phyloP scores from a whole-genome alignment of 1,140 invertebrate genomes.

The Brachionus rotundiformis region DNA sequence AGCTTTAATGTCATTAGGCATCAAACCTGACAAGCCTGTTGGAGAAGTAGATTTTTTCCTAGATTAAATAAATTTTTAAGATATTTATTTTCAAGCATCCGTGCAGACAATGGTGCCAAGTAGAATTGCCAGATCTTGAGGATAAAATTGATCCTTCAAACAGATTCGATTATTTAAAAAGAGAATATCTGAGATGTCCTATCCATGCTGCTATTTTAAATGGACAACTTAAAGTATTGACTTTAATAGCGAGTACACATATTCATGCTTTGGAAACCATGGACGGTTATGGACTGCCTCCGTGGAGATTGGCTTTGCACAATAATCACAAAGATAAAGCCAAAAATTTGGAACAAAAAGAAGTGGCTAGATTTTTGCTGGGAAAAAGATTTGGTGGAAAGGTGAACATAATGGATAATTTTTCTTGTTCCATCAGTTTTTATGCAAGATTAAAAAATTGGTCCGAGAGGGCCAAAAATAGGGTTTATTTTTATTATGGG shows the following conservation, averaged over 20 bases:
- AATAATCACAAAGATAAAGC: constrained; percentile 37
- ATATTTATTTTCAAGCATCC: constrained; percentile 14
- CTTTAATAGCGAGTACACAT: background rate
- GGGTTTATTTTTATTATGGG: constrained; percentile 2
- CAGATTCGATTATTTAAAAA: background rate
- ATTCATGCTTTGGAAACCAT: constrained; percentile 24
- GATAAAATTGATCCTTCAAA: background rate
- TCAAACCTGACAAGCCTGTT: background rate
- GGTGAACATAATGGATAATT: background rate
- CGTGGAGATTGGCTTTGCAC: constrained; percentile 45
- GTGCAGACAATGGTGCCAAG: constrained; percentile 44
- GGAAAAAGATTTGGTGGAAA: constrained; percentile 51
- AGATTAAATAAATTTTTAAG: background rate
- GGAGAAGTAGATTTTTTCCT: background rate
- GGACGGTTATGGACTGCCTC: constrained; percentile 45
- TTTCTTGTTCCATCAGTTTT: background rate
- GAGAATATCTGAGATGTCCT: constrained; percentile 42
- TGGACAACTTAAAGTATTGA: constrained; percentile 21
- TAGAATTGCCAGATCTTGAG: background rate
- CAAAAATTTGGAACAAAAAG: constrained; percentile 37
- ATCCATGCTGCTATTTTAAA: constrained; percentile 34
- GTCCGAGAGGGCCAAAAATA: constrained; percentile 31
- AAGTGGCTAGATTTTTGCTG: constrained; percentile 33
- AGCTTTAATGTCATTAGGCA: background rate
- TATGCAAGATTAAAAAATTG: constrained; percentile 24